A percentile compares a stretch with the other conserved stretches of the same genome.
These are phyloP conservation scores for Parasteatoda tepidariorum DNA, from an alignment of 1,140 invertebrate species.

Conservation along the genomic window DNA sequence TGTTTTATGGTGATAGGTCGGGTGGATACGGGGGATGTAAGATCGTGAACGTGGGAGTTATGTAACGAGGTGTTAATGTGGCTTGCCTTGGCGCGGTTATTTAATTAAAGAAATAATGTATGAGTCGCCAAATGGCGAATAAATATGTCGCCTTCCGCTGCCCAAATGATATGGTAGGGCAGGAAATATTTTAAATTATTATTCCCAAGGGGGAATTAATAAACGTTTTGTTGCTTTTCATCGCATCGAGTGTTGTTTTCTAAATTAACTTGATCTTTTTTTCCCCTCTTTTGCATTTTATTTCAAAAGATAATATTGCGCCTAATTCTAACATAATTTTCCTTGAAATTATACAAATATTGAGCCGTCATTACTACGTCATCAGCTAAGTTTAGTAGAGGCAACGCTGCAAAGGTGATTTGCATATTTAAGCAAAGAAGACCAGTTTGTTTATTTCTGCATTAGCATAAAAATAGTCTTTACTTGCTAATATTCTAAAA, in stretches of 20 bases:
- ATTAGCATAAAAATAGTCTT: too few species aligned
- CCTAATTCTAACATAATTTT: too few species aligned
- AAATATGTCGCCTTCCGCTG: constrained; percentile 54
- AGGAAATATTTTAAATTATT: constrained; percentile 54
- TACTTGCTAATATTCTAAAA: too few species aligned
- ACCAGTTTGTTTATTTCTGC: too few species aligned
- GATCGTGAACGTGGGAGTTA: constrained; percentile 14
- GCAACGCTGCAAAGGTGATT: too few species aligned
- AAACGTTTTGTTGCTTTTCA: constrained; percentile 48
- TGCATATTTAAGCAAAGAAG: too few species aligned
- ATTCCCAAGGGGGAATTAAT: constrained; percentile 51
- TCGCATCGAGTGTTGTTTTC: not conserved
- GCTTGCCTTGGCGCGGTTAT: constrained; percentile 55
- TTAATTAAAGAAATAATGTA: constrained; percentile 61
- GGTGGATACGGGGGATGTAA: not conserved
- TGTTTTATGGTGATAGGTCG: constrained; percentile 39
- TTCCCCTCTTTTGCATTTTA: not conserved
- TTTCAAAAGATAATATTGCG: too few species aligned
- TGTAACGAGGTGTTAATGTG: constrained; percentile 59
- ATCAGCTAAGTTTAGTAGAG: too few species aligned
- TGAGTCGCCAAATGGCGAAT: constrained; percentile 60
- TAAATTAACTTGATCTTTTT: not conserved
- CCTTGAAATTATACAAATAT: too few species aligned
- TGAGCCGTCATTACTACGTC: too few species aligned
- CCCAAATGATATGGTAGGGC: constrained; percentile 32